Evolutionary conservation across 37 sponge, comb jelly and placozoan species (phyloP).

Genomic region (Tethya wilhelma): DNA sequence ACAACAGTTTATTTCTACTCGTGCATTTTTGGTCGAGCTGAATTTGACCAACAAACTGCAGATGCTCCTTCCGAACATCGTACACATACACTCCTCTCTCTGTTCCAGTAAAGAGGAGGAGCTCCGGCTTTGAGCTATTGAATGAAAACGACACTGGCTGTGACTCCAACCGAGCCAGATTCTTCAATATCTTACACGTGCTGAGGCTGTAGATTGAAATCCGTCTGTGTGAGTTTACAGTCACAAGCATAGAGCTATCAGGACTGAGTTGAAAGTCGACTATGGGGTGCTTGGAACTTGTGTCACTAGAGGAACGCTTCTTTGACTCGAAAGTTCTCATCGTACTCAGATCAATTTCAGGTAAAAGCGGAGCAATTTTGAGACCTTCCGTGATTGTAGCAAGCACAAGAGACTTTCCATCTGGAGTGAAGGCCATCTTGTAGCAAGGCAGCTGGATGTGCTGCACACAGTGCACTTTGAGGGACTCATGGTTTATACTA

Average conservation of each 20-base stretch:
- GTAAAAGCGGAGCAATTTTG: background rate
- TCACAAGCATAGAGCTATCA: constrained; percentile 8
- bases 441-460: constrained; percentile 6
- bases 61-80: constrained; percentile 1
- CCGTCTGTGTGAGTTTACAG: constrained; percentile 1
- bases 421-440: constrained; percentile 28
- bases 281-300: background rate
- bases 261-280: constrained; percentile 31
- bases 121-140: background rate
- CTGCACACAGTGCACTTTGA: constrained; percentile 2
- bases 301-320: background rate
- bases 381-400: constrained; percentile 21
- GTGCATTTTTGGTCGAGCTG: background rate
- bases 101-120: constrained; percentile 23
- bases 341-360: background rate
- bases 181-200: background rate
- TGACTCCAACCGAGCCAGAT: constrained; percentile 21
- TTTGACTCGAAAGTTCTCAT: background rate
- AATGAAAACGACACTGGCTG: constrained; percentile 24
- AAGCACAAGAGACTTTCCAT: constrained; percentile 2
- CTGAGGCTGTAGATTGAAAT: constrained; percentile 12
- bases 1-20: constrained; percentile 16
- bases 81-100: constrained; percentile 28
- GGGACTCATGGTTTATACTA: background rate
- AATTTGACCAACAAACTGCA: background rate